Conservation (phyloP, 2,113 vertebrate genomes). For the Pandion haliaetus region DNA sequence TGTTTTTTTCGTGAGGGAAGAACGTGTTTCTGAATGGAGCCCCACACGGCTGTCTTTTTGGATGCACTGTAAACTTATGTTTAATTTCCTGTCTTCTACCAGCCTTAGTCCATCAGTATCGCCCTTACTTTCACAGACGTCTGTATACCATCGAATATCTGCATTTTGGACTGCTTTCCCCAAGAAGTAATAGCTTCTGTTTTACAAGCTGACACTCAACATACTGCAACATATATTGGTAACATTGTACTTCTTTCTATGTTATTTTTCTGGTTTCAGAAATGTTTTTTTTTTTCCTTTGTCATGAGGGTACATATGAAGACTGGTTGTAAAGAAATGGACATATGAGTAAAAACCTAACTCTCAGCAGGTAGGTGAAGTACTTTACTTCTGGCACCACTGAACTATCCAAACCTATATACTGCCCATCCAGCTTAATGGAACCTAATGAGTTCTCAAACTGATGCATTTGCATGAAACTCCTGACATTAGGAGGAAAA, state of each 20-base stretch:
- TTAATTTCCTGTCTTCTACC: constrained; percentile 51
- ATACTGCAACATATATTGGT: not conserved
- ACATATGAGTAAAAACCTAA: not conserved
- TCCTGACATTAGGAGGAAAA: not conserved
- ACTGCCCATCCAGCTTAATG: not conserved
- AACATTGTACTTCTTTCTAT: not conserved
- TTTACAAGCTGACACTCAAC: constrained; percentile 12
- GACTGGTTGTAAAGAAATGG: not conserved
- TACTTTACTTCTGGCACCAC: not conserved
- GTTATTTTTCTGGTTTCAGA: not conserved
- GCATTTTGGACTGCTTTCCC: not conserved
- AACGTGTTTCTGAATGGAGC: not conserved
- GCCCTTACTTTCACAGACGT: not conserved
- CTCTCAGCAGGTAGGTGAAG: not conserved
- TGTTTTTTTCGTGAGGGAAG: not conserved
- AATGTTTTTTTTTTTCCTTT: not conserved
- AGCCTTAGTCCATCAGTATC: not conserved
- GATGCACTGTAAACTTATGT: constrained; percentile 19
- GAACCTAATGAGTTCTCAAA: not conserved
- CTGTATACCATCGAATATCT: not conserved
- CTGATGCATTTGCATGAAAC: not conserved
- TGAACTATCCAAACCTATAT: not conserved
- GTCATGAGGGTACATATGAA: not conserved
- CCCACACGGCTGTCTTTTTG: not conserved
- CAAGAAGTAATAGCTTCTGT: not conserved